Base-by-base conservation (phyloP, 37 sponge, comb jelly and placozoan species). In the Eunapius fragilis region DNA sequence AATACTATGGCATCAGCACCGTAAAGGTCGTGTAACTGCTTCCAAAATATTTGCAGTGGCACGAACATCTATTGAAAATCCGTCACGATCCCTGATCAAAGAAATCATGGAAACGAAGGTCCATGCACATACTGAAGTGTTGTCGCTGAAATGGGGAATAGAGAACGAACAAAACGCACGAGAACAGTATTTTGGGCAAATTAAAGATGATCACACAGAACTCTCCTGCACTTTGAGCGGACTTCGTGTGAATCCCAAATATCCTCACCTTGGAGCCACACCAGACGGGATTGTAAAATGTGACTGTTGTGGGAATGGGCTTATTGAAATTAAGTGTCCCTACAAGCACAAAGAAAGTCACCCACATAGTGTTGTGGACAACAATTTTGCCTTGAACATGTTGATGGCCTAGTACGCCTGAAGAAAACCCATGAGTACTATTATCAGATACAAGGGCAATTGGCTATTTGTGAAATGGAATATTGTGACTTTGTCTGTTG, bases 301-400 rank as follows among this genome's bases (percentile, higher is more conserved):
- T 79, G 80, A 78, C 2, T 71, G 80, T 38, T 86, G 87, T 86
- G 87, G 87, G 17, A 41, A 26, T 3, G 87, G 87, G n/a, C 74
- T 86, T 22, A 9, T 86, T 37, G 87, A 86, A 70, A 71, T 86
- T 11, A 86, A 86, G 45, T 86, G 80, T 35, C 87, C 87, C 6
- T 86, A 86, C 72, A 86, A 74, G 38, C 49, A 49, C 32, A 35
- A 84, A 9, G 2, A 14, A 24, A 74, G 37, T 13, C 76, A 26
- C 17, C 30, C 14, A 41, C 41, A 41, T 41, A 31, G 2, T 26
- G 68, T 32, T 2, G 37, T 67, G 13, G 35, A 28, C 3, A 32
- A 36, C 17, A 75, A 58, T 28, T 34, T 49, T 84, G 31, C 73
- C 30, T 9, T 41, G 41, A 41, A 41, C 41, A 41, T 41, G 41